Conservation (phyloP, 2,888 invertebrate species). For the Anagyrus pseudococci region DNA sequence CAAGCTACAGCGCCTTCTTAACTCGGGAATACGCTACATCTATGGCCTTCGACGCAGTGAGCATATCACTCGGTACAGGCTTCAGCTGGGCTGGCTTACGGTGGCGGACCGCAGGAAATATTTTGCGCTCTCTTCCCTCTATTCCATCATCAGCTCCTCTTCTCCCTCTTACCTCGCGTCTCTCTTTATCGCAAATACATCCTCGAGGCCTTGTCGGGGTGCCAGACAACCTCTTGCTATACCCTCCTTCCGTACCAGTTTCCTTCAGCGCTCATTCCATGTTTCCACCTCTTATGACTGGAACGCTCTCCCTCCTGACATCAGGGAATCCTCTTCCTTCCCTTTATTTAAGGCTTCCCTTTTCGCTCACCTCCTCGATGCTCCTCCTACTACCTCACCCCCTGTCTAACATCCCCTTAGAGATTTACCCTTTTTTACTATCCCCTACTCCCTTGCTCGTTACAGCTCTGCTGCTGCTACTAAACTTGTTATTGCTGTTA, state of each 20-base stretch:
- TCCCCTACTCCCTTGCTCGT: too few species aligned
- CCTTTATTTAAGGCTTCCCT: neutral
- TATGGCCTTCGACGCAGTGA: neutral
- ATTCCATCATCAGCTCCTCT: neutral
- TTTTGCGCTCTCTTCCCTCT: too few species aligned
- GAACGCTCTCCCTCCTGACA: neutral
- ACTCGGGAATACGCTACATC: neutral
- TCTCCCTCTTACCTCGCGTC: neutral
- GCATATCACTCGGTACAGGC: neutral
- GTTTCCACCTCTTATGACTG: neutral
- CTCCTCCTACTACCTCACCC: too few species aligned
- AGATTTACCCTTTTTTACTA: too few species aligned
- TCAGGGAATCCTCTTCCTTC: neutral
- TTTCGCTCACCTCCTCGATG: neutral
- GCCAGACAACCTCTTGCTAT: neutral
- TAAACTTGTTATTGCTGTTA: too few species aligned
- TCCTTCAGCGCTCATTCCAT: neutral
- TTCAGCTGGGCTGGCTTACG: neutral
- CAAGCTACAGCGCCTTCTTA: neutral
- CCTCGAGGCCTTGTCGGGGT: neutral
- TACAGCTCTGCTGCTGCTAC: too few species aligned
- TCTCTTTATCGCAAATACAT: neutral
- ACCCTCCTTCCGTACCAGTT: neutral
- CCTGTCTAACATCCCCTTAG: too few species aligned
- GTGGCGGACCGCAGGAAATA: too few species aligned